Percentiles rank a stretch among this genome's conserved stretches.
phyloP scores from a whole-genome alignment of 2,888 invertebrate genomes.

The Tenthredo livida region DNA sequence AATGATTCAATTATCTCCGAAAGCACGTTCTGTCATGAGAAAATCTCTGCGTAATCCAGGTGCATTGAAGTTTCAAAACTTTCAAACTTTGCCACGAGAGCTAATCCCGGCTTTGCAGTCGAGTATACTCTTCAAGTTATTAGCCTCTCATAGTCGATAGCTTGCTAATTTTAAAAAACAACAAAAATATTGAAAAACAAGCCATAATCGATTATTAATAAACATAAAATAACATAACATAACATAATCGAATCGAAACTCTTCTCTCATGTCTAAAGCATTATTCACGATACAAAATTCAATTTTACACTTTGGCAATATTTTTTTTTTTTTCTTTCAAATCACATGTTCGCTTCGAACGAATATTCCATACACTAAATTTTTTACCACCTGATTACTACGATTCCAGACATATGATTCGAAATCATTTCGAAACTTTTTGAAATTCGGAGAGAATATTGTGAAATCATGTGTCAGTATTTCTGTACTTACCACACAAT shows the following conservation, averaged over 20 bases:
- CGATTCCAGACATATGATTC: too few relatives aligned
- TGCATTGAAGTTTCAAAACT: slow-evolving; percentile 38
- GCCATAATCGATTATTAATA: background rate
- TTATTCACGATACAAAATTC: background rate
- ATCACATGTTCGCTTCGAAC: background rate
- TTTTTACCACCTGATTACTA: too few relatives aligned
- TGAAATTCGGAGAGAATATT: too few relatives aligned
- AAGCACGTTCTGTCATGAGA: slow-evolving; percentile 2
- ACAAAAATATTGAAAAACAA: background rate
- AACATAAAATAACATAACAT: background rate
- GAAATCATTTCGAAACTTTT: too few relatives aligned
- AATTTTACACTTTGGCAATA: background rate
- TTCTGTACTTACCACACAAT: too few relatives aligned
- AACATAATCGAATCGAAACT: background rate
- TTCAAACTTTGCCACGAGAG: slow-evolving; percentile 26
- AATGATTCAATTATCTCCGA: slow-evolving; percentile 32
- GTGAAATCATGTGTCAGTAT: too few relatives aligned
- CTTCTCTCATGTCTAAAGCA: background rate
- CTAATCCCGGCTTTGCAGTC: slow-evolving; percentile 34
- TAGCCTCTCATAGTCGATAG: slow-evolving; percentile 37
- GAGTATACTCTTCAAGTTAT: slow-evolving; percentile 30
- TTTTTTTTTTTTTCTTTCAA: background rate
- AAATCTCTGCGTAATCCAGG: slow-evolving; percentile 45
- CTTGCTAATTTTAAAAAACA: background rate
- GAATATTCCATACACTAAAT: too few relatives aligned